Percentiles rank a stretch among this genome's conserved stretches.
These are phyloP conservation scores for Sarcoramphus papa DNA, from an alignment of 2,797 vertebrate genomes.

Conservation along the genomic window DNA sequence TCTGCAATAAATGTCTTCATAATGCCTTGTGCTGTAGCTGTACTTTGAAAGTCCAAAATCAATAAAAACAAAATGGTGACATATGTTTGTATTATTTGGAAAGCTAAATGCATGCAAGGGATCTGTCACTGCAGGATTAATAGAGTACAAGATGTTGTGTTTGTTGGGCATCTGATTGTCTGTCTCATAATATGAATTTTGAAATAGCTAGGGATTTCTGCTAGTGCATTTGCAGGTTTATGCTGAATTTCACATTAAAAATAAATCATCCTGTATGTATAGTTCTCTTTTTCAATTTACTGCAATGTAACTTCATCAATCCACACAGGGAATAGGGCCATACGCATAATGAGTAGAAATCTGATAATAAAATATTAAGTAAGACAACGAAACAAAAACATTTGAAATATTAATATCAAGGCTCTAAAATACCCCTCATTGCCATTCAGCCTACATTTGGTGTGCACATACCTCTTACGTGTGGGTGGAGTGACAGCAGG, in stretches of 20 bases:
- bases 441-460: slow-evolving; percentile 6
- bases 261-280: slow-evolving; percentile 67
- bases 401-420: slow-evolving; percentile 66
- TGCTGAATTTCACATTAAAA: slow-evolving; percentile 67
- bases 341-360: slow-evolving; percentile 55
- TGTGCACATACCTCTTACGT: neutral
- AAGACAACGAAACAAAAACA: slow-evolving; percentile 61
- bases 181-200: slow-evolving; percentile 71
- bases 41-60: slow-evolving; percentile 70
- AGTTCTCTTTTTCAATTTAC: slow-evolving; percentile 70
- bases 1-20: slow-evolving; percentile 72
- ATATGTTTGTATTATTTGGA: slow-evolving; percentile 73
- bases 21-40: slow-evolving; percentile 65
- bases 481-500: neutral
- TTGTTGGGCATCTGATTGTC: slow-evolving; percentile 71
- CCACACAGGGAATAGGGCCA: neutral
- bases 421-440: slow-evolving; percentile 11
- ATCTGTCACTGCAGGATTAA: slow-evolving; percentile 70
- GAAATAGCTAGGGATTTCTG: slow-evolving; percentile 69
- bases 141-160: slow-evolving; percentile 66
- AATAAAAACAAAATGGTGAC: slow-evolving; percentile 73
- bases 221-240: slow-evolving; percentile 54
- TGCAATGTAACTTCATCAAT: slow-evolving; percentile 51
- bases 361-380: slow-evolving; percentile 70
- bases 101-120: slow-evolving; percentile 71